These are phyloP conservation scores for Scrobipalpa atriplicella DNA, from an alignment of 2,888 invertebrate species.

Conservation along the genomic window DNA sequence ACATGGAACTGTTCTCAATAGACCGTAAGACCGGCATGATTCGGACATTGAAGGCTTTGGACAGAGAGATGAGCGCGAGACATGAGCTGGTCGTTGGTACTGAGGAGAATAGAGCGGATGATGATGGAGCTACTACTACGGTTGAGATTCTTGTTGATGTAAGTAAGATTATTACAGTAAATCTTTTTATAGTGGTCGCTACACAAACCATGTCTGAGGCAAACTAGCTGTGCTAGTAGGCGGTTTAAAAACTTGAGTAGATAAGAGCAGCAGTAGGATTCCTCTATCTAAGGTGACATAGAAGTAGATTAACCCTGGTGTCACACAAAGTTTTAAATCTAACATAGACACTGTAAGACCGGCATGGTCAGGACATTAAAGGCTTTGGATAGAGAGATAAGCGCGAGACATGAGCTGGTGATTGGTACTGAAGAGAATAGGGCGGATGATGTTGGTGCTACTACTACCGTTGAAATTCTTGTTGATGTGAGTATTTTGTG, in stretches of 20 bases:
- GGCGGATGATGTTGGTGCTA: conserved; percentile 86
- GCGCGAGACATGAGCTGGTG: conserved; percentile 87
- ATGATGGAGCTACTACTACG: conserved; percentile 88
- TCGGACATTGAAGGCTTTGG: conserved; percentile 88
- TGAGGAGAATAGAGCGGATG: conserved; percentile 88
- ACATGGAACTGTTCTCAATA: conserved; percentile 91
- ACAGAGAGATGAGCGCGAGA: conserved; percentile 88
- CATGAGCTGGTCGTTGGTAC: conserved; percentile 92
- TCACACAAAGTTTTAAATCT: too few species aligned
- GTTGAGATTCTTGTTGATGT: conserved; percentile 88
- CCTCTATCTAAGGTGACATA: too few species aligned
- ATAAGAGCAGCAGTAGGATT: too few species aligned
- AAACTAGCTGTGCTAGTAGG: too few species aligned
- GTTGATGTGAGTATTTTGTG: conserved; percentile 86
- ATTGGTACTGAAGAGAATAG: conserved; percentile 93
- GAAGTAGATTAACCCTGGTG: too few species aligned
- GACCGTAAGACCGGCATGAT: conserved; percentile 91
- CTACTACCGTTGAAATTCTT: conserved; percentile 87
- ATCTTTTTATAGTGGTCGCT: too few species aligned
- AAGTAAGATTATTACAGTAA: conserved; percentile 43
- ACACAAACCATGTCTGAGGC: too few species aligned
- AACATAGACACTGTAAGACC: conserved; percentile 89
- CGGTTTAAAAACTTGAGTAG: too few species aligned
- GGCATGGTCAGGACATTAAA: conserved; percentile 90
- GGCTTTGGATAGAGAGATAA: conserved; percentile 90